Evolutionary conservation across 1,140 invertebrate genomes (phyloP), one percentile per base, ranked within the genome.

Genomic region (Heliothis subflexa): DNA sequence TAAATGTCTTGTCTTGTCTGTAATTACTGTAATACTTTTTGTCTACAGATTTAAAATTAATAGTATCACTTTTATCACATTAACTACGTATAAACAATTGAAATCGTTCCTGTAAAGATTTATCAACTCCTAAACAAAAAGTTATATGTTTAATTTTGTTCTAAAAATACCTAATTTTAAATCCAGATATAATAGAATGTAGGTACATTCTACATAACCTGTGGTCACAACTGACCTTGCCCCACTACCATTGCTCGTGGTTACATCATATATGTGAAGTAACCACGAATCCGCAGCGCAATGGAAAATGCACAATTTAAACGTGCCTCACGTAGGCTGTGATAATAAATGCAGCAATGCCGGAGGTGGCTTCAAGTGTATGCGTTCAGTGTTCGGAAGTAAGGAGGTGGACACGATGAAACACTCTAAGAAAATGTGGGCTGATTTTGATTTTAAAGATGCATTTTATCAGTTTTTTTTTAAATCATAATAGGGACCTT

Each of bases 241-340:
- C 16, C 14, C 16, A 61, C 13, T 33, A n/a, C 14, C 28, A 61
- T 61, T 45, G 33, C 61, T 16, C 7, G 61, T 64, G 10, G 40
- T 18, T 16, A 45, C 11, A 64, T 18, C 25, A 40, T 21, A 40
- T 18, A 18, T 13, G 2, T 13, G 5, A 40, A 16, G 40, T 18
- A 21, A 2, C 16, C 33, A 21, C 13, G 14, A 52, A 68, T 10
- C 10, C 2, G 5, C 66, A 11, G 12, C 47, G 45, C 64, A 68
- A 49, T 68, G 62, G 47, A 66, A n/a, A 66, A 21, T 70, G 47
- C 12, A 49, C 66, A 70, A 70, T 70, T 70, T 70, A 70, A 70
- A 50, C 4, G 47, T 25, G 47, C 16, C 47, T 52, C 66, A 70
- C 66, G 47, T 70, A 50, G 66, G 21, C 66, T 28, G 66, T 52